A percentile compares a stretch with the other conserved stretches of the same genome.
phyloP scores from a whole-genome alignment of 2,888 invertebrate genomes.

The Panzeria rudis region DNA sequence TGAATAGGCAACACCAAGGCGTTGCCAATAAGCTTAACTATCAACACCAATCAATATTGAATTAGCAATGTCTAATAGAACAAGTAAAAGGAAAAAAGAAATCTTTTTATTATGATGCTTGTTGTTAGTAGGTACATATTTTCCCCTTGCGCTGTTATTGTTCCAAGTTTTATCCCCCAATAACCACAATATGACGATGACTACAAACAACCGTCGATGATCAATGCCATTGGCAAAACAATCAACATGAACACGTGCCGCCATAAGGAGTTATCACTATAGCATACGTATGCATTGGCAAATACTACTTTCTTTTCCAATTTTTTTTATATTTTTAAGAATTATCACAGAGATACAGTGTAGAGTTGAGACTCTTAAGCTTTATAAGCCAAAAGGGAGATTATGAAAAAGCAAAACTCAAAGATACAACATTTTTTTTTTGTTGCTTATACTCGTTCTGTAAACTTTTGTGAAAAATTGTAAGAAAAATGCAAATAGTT shows the following conservation, averaged over 20 bases:
- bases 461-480: conserved; percentile 43
- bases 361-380: conserved; percentile 6
- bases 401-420: conserved; percentile 36
- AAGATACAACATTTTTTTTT: conserved; percentile 41
- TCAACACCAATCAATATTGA: conserved; percentile 77
- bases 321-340: neutral
- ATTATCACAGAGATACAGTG: neutral
- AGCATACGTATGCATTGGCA: conserved; percentile 2
- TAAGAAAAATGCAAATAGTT: conserved; percentile 70
- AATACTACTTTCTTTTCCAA: conserved; percentile 54
- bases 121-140: conserved; percentile 4
- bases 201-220: conserved; percentile 57
- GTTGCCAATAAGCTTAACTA: conserved; percentile 74
- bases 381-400: neutral
- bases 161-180: conserved; percentile 33
- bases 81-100: conserved; percentile 58
- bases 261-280: conserved; percentile 62
- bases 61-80: conserved; percentile 73
- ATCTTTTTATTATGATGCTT: conserved; percentile 47
- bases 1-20: conserved; percentile 70
- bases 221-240: conserved; percentile 72
- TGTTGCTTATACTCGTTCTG: neutral
- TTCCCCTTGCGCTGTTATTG: conserved; percentile 5
- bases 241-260: conserved; percentile 74
- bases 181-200: conserved; percentile 57